These are phyloP conservation scores for Eupeodes luniger DNA, from an alignment of 2,888 invertebrate genomes.

Conservation along the genomic window DNA sequence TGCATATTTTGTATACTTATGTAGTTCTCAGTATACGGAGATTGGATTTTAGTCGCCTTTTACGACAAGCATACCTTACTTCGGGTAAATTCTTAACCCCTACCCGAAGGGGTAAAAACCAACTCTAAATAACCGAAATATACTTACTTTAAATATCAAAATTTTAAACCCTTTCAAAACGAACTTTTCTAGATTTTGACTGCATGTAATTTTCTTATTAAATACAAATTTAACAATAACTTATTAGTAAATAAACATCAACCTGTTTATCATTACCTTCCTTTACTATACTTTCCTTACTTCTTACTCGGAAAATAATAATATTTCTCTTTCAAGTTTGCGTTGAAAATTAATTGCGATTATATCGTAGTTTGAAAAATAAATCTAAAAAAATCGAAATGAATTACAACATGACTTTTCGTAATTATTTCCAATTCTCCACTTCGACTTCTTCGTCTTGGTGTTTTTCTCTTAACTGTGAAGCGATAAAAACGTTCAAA, in stretches of 20 bases:
- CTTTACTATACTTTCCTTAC: neutral
- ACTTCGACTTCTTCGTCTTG: neutral
- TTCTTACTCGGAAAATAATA: neutral
- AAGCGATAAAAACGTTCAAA: conserved; percentile 24
- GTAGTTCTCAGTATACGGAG: too few relatives aligned
- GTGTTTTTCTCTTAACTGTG: neutral
- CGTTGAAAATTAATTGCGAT: neutral
- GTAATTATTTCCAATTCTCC: conserved; percentile 9
- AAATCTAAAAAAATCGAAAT: conserved; percentile 13
- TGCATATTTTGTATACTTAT: too few relatives aligned
- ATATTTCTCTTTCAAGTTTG: neutral
- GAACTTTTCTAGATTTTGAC: neutral
- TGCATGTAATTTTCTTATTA: neutral
- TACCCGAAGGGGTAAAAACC: too few relatives aligned
- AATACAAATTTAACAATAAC: neutral
- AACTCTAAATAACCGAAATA: too few relatives aligned
- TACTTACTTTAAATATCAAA: too few relatives aligned
- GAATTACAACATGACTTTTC: conserved; percentile 28
- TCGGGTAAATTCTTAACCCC: too few relatives aligned
- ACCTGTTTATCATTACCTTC: neutral
- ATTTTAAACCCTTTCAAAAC: too few relatives aligned
- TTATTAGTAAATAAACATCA: neutral
- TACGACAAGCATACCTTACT: too few relatives aligned
- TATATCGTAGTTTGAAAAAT: neutral
- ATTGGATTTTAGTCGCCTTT: too few relatives aligned